These are phyloP conservation scores for Lipophrys pholis DNA, from an alignment of 2,113 vertebrate species.

Conservation along the genomic window DNA sequence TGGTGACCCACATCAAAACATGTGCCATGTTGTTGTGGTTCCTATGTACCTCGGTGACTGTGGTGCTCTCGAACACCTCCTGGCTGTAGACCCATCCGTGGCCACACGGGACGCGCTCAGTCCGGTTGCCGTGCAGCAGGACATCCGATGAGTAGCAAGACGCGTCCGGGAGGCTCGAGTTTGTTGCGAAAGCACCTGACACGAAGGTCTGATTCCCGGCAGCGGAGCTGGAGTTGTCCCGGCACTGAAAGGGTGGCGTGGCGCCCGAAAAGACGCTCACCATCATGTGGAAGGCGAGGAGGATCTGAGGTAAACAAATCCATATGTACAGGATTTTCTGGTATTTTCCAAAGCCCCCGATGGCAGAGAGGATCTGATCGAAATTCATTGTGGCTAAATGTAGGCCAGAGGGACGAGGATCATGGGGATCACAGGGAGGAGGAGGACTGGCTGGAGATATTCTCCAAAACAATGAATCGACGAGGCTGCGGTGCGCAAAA, in stretches of 20 bases:
- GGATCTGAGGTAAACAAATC: slow-evolving; percentile 83
- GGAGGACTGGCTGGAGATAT: background rate
- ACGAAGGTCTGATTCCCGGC: slow-evolving; percentile 25
- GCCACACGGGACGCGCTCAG: slow-evolving; percentile 57
- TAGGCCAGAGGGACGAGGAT: background rate
- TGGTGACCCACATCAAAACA: too few species aligned
- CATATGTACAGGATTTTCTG: slow-evolving; percentile 82
- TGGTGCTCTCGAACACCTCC: slow-evolving; percentile 76
- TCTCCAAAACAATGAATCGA: background rate
- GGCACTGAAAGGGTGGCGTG: slow-evolving; percentile 74
- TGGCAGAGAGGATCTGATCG: slow-evolving; percentile 75
- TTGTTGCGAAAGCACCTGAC: slow-evolving; percentile 20
- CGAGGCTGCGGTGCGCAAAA: background rate
- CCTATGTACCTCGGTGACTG: slow-evolving; percentile 78
- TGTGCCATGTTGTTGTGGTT: too few species aligned
- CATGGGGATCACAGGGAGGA: background rate
- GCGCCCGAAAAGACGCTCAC: slow-evolving; percentile 82
- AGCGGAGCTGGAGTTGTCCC: slow-evolving; percentile 27
- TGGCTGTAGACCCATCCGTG: slow-evolving; percentile 79
- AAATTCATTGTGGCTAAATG: slow-evolving; percentile 75
- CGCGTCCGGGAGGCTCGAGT: slow-evolving; percentile 59
- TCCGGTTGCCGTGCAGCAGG: slow-evolving; percentile 46
- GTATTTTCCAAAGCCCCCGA: slow-evolving; percentile 81
- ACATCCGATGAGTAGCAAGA: slow-evolving; percentile 33
- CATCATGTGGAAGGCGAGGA: slow-evolving; percentile 83